phyloP scores from a whole-genome alignment of 1,140 invertebrate genomes.

The Lepidostoma basale region DNA sequence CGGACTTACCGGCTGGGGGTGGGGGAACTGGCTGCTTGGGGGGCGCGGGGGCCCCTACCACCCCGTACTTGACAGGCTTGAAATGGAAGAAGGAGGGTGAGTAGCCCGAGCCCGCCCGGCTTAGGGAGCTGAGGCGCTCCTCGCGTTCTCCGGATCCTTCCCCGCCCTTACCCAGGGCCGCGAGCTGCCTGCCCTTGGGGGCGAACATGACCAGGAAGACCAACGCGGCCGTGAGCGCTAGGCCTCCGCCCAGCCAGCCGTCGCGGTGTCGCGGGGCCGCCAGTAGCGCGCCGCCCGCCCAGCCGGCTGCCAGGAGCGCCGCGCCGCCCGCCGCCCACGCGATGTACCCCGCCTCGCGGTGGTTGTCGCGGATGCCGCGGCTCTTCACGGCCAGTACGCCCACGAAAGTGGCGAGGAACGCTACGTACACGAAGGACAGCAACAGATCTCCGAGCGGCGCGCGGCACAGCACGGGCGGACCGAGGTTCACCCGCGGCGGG shows the following conservation, averaged over 20 bases:
- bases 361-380: slow-evolving; percentile 89
- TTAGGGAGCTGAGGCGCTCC: slow-evolving; percentile 76
- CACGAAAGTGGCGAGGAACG: slow-evolving; percentile 83
- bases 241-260: slow-evolving; percentile 85
- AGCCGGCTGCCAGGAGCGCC: slow-evolving; percentile 86
- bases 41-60: slow-evolving; percentile 63
- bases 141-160: slow-evolving; percentile 78
- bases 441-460: slow-evolving; percentile 73
- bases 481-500: slow-evolving; percentile 64
- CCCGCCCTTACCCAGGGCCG: slow-evolving; percentile 83
- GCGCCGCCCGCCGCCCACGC: slow-evolving; percentile 82
- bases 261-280: slow-evolving; percentile 80
- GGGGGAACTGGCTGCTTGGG: slow-evolving; percentile 61
- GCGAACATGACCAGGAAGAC: slow-evolving; percentile 93
- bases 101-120: slow-evolving; percentile 78
- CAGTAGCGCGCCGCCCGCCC: slow-evolving; percentile 76
- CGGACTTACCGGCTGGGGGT: slow-evolving; percentile 65
- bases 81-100: slow-evolving; percentile 91
- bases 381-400: slow-evolving; percentile 83
- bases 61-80: slow-evolving; percentile 78
- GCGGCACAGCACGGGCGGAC: slow-evolving; percentile 64
- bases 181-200: slow-evolving; percentile 89
- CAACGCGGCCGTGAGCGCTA: slow-evolving; percentile 80
- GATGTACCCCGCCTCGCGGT: slow-evolving; percentile 87
- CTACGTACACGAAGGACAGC: slow-evolving; percentile 80